These are phyloP conservation scores for Caenorhabditis sp. DNA, from an alignment of 2,888 invertebrate species.

Conservation along the genomic window DNA sequence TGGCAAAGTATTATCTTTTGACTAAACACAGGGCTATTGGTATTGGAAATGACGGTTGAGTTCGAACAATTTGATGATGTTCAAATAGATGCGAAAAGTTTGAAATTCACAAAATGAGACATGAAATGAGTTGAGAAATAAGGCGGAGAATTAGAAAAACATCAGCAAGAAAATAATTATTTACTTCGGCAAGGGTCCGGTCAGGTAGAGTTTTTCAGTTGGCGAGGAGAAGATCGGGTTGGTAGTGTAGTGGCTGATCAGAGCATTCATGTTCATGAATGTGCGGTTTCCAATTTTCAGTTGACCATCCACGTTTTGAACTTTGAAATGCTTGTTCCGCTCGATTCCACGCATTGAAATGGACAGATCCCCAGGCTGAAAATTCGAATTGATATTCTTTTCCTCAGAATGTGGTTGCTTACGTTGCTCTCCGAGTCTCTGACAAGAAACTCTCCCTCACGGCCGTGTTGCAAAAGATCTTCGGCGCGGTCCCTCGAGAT, in stretches of 20 bases:
- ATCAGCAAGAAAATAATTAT: background rate
- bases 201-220: conserved; percentile 96
- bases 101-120: conserved; percentile 14
- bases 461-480: conserved; percentile 94
- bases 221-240: conserved; percentile 98
- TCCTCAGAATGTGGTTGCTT: no score
- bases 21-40: conserved; percentile 57
- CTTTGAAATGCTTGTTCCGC: conserved; percentile 95
- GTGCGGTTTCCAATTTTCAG: conserved; percentile 94
- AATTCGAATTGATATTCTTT: conserved; percentile 10
- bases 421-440: conserved; percentile 99
- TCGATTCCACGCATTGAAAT: conserved; percentile 98
- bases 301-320: conserved; percentile 87
- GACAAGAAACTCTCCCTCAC: conserved; percentile 98
- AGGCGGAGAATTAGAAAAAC: background rate
- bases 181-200: conserved; percentile 88
- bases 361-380: conserved; percentile 97
- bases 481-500: conserved; percentile 97
- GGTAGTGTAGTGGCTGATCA: conserved; percentile 99
- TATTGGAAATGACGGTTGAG: conserved; percentile 42
- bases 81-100: conserved; percentile 1
- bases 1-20: conserved; percentile 39
- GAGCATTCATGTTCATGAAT: conserved; percentile 95
- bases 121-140: conserved; percentile 12
- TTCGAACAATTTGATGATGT: conserved; percentile 13